These are phyloP conservation scores for Flabesymbios commensalis DNA, from an alignment of 2,888 invertebrate species.

Conservation along the genomic window DNA sequence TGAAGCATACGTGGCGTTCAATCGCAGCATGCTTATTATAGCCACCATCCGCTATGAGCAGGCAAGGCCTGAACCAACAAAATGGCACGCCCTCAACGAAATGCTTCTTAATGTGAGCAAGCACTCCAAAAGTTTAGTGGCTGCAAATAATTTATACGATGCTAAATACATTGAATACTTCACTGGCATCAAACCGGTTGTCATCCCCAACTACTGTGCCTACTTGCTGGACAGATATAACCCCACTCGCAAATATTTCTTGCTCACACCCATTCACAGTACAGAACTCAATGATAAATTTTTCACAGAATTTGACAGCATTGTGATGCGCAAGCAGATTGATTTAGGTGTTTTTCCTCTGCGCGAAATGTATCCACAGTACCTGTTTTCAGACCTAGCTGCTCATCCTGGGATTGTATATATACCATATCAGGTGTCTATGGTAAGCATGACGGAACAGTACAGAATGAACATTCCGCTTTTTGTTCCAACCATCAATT, in stretches of 20 bases:
- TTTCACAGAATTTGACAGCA: constrained; percentile 33
- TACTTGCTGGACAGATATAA: constrained; percentile 31
- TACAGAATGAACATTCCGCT: constrained; percentile 38
- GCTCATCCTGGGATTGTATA: constrained; percentile 37
- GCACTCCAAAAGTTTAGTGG: constrained; percentile 24
- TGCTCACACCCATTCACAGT: constrained; percentile 37
- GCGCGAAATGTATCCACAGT: constrained; percentile 37
- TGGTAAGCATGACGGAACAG: constrained; percentile 38
- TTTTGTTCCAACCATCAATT: constrained; percentile 35
- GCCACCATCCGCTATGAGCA: constrained; percentile 37
- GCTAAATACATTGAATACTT: constrained; percentile 39
- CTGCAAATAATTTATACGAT: constrained; percentile 40
- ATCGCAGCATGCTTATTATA: constrained; percentile 36
- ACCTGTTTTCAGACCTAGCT: constrained; percentile 33
- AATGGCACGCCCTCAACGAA: constrained; percentile 26
- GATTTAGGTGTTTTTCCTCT: constrained; percentile 30
- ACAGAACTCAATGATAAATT: constrained; percentile 32
- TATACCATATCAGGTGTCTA: constrained; percentile 39
- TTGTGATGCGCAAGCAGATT: constrained; percentile 17
- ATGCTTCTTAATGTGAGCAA: constrained; percentile 18
- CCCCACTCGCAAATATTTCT: constrained; percentile 31
- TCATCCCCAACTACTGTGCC: constrained; percentile 36
- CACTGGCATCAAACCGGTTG: constrained; percentile 30
- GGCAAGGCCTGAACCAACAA: constrained; percentile 21
- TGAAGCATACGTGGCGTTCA: constrained; percentile 32